Conservation (phyloP, 1,140 invertebrate genomes). For the Bombus huntii region DNA sequence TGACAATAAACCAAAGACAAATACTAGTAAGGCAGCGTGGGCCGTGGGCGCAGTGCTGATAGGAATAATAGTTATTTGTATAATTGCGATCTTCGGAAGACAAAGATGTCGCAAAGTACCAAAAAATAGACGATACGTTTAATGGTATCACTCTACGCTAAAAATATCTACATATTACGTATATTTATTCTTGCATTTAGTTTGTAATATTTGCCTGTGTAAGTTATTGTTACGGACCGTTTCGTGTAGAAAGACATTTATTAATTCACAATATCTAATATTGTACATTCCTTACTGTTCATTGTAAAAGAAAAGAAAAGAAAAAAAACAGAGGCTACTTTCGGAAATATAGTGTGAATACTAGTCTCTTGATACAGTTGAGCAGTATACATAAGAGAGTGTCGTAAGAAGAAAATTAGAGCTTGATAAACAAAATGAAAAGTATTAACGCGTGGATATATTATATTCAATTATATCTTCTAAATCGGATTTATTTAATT, state of each 20-base stretch:
- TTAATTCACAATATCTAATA: constrained; percentile 35
- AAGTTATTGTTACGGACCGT: constrained; percentile 50
- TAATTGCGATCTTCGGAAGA: constrained; percentile 76
- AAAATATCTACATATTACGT: constrained; percentile 21
- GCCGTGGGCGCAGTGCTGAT: constrained; percentile 74
- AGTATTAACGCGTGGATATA: constrained; percentile 23
- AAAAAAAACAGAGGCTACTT: constrained; percentile 5
- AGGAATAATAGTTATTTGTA: constrained; percentile 72
- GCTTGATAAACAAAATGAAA: neutral
- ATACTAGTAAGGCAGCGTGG: constrained; percentile 76
- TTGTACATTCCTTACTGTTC: constrained; percentile 56
- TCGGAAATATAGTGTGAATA: neutral
- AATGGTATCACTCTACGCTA: constrained; percentile 22
- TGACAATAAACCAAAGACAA: constrained; percentile 62
- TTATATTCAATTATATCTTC: neutral
- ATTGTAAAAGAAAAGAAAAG: neutral
- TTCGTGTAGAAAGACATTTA: constrained; percentile 7
- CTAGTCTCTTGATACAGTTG: neutral
- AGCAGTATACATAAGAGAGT: neutral
- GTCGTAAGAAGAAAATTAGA: constrained; percentile 1
- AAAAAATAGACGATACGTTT: constrained; percentile 80
- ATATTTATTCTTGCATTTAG: constrained; percentile 67
- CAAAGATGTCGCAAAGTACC: constrained; percentile 75
- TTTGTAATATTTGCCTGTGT: constrained; percentile 29
- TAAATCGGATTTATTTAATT: neutral